Conservation (phyloP, 2,888 invertebrate species). For the Tenthredo mesomela region DNA sequence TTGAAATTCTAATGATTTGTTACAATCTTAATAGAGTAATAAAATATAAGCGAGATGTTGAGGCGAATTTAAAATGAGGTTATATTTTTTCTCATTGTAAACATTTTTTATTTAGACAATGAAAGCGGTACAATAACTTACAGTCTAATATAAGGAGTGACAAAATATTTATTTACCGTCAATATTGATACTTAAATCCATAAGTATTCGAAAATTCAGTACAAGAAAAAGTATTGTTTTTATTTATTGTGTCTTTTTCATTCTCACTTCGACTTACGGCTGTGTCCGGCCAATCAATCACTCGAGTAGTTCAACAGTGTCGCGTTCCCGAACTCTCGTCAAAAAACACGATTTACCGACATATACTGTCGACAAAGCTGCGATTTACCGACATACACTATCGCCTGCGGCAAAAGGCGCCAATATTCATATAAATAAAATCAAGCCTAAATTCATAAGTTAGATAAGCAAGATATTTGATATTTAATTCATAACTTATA, state of each 20-base stretch:
- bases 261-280: neutral
- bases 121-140: neutral
- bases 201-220: conserved; percentile 5
- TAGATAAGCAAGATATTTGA: no score
- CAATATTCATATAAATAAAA: no score
- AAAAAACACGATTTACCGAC: no score
- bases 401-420: no score
- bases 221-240: neutral
- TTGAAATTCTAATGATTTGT: neutral
- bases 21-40: neutral
- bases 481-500: no score
- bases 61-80: neutral
- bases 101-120: neutral
- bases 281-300: no score
- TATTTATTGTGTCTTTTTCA: neutral
- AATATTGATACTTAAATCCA: conserved; percentile 16
- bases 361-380: no score
- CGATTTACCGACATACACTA: no score
- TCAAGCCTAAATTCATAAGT: no score
- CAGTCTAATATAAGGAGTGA: neutral
- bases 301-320: no score
- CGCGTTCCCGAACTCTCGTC: no score
- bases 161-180: neutral
- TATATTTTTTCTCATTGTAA: neutral
- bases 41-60: neutral